Evolutionary conservation across 2,797 vertebrate genomes (phyloP), one percentile per base, ranked within the genome.

Genomic region (Lacerta bilineata): DNA sequence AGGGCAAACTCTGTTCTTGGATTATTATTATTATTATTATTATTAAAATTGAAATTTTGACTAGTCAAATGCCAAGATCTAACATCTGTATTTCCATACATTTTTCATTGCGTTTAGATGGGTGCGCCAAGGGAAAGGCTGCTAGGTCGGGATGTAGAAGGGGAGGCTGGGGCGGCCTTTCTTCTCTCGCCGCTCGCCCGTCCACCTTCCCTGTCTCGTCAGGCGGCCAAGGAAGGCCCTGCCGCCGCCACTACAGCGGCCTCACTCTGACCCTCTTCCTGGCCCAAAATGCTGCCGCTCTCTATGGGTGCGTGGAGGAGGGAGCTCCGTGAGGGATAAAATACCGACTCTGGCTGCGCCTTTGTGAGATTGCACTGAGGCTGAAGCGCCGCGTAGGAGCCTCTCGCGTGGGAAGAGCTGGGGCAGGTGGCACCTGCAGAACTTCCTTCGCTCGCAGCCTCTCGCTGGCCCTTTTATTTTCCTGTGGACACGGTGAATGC

Each of bases 21-120:
- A 92, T 83, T 39, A 92, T 83, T 39, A 41, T 50, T 10, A 46
- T 10, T 10, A 46, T 43, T 43, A 7, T 43, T 43, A 43, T 43
- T 43, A 43, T 7, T 43, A 5, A 43, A 15, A 77, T 68, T 46
- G 43, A 89, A 9, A 3, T 75, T 87, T 11, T 39, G 39, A 91
- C 18, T 87, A 15, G 88, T 33, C 39, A 59, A 59, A 29, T 41
- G 68, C 92, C 66, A 91, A 78, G 41, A 36, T 84, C 46, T 80
- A 84, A 64, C 88, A 89, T 46, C 68, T 89, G 68, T n/a, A 66
- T 71, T 64, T 74, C 93, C 46, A 84, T 1, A 43, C 7, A 68
- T 80, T 92, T 93, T 87, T 71, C 77, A 36, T 33, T 92, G 81
- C 75, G 72, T 80, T 27, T 77, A 87, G 55, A 61, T 79, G 36